These are phyloP conservation scores for Philypnodon macrostomus DNA, from an alignment of 2,797 vertebrate genomes.

Conservation along the genomic window DNA sequence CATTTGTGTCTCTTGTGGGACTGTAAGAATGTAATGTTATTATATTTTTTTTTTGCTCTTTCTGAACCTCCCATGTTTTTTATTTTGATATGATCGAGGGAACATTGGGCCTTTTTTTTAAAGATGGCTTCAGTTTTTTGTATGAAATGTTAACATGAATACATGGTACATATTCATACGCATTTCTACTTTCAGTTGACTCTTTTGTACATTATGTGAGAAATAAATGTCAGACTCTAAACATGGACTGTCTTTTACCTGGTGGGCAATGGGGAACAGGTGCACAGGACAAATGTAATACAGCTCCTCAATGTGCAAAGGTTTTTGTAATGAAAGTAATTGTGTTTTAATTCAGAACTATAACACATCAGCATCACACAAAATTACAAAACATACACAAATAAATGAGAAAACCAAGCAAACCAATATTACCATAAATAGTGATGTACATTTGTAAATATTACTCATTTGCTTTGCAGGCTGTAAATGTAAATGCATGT, in stretches of 20 bases:
- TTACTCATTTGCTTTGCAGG: no score
- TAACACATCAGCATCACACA: no score
- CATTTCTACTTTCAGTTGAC: conserved; percentile 60
- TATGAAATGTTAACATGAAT: conserved; percentile 55
- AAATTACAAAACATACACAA: no score
- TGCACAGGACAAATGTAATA: no score
- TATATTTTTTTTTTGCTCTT: conserved; percentile 31
- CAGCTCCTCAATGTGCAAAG: no score
- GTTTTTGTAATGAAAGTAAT: no score
- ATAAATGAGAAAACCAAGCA: no score
- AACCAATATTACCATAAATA: no score
- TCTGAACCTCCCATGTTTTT: conserved; percentile 25
- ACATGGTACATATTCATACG: conserved; percentile 42
- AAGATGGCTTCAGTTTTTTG: conserved; percentile 36
- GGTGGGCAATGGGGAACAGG: no score
- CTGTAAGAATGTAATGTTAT: conserved; percentile 55
- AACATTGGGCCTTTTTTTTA: conserved; percentile 42
- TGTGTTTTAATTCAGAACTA: no score
- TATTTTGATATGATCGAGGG: conserved; percentile 65
- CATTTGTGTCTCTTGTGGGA: conserved; percentile 80
- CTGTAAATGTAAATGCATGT: no score
- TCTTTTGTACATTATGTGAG: conserved; percentile 77
- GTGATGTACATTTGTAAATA: no score
- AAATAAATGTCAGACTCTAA: conserved; percentile 75
- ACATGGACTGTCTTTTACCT: conserved; percentile 6